Conservation (phyloP, 2,113 vertebrate genomes). For the Poecilia latipinna region DNA sequence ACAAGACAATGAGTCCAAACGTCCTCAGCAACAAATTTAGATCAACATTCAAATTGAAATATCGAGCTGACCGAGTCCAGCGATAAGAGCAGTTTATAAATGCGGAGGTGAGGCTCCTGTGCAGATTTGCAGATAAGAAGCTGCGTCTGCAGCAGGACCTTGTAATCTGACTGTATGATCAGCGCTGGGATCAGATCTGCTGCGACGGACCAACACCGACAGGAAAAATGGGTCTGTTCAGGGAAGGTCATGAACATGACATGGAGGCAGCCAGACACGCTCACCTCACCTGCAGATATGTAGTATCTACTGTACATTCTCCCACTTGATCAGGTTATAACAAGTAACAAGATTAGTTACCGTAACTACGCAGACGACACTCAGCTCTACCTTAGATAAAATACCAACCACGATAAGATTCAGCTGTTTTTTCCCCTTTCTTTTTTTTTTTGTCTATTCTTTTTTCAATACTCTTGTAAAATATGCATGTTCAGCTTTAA, state of each 20-base stretch:
- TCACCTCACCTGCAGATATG: no score
- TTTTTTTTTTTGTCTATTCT: no score
- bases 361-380: no score
- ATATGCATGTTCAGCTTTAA: not conserved
- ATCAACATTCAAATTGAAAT: not conserved
- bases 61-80: not conserved
- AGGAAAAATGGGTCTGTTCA: not conserved
- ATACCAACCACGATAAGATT: not conserved
- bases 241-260: not conserved
- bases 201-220: not conserved
- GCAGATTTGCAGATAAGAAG: not conserved
- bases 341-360: no score
- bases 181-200: not conserved
- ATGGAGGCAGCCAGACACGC: not conserved
- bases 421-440: not conserved
- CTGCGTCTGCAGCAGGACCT: not conserved
- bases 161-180: conserved; percentile 6
- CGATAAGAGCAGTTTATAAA: not conserved
- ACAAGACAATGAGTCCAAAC: not conserved
- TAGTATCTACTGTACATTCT: no score
- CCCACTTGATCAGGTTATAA: no score
- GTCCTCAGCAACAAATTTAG: not conserved
- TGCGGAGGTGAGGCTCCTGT: not conserved
- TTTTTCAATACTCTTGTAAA: not conserved
- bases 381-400: no score